Evolutionary conservation across 2,797 vertebrate genomes (phyloP).

Genomic region (Ctenopoma kingsleyae): DNA sequence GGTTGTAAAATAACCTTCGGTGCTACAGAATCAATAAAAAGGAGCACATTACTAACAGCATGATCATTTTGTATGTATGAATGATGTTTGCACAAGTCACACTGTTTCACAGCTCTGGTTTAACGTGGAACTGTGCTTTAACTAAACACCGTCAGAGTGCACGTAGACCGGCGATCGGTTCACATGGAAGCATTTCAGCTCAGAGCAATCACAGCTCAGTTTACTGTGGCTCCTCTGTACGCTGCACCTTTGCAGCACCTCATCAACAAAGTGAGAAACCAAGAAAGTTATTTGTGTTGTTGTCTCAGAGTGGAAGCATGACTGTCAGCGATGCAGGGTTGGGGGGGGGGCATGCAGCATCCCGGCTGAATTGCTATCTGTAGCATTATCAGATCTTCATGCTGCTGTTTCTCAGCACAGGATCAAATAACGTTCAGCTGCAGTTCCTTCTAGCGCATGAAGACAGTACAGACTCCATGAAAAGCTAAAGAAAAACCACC

Average conservation of each 20-base stretch:
- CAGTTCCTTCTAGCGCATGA: constrained; percentile 55
- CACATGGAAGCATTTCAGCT: constrained; percentile 59
- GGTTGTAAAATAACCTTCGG: constrained; percentile 70
- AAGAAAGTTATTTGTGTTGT: constrained; percentile 61
- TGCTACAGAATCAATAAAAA: constrained; percentile 79
- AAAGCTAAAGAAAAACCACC: constrained; percentile 43
- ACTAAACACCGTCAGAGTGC: constrained; percentile 46
- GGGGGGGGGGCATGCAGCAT: constrained; percentile 47
- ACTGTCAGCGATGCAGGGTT: constrained; percentile 24
- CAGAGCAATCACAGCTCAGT: constrained; percentile 55
- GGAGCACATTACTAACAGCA: constrained; percentile 62
- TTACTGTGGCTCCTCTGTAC: constrained; percentile 61
- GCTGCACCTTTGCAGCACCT: constrained; percentile 56
- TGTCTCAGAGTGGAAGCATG: constrained; percentile 48
- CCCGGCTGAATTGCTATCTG: too few relatives aligned
- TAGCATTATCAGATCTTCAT: too few relatives aligned
- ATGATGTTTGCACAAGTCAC: constrained; percentile 64
- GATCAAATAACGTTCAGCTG: constrained; percentile 70
- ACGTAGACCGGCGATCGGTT: constrained; percentile 39
- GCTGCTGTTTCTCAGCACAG: constrained; percentile 54
- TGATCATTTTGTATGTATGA: constrained; percentile 52
- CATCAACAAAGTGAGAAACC: constrained; percentile 60
- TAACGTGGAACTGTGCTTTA: constrained; percentile 51
- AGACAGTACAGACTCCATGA: constrained; percentile 52
- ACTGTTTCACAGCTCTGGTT: constrained; percentile 58